Evolutionary conservation across 2,113 vertebrate species (phyloP).

Genomic region (Turnix velox): DNA sequence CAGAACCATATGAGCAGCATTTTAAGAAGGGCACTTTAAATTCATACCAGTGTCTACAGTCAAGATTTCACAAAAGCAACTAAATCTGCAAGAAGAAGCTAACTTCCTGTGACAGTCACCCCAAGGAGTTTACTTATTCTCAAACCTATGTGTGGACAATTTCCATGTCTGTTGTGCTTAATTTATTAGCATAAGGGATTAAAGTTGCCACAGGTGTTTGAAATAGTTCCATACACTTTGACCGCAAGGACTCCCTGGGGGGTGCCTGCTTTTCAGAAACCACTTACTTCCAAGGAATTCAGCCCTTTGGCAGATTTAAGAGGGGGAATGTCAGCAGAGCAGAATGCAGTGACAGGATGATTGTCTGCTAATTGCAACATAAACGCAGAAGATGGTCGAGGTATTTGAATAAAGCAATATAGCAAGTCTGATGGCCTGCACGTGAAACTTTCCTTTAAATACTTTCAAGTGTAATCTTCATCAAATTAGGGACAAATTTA

Average conservation of each 20-base stretch:
- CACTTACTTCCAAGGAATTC: constrained; percentile 58
- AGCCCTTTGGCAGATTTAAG: constrained; percentile 60
- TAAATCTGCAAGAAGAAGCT: not conserved
- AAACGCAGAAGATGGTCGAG: constrained; percentile 18
- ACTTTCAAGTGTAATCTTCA: not conserved
- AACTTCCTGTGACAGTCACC: constrained; percentile 38
- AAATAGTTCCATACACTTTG: constrained; percentile 54
- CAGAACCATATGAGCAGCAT: not conserved
- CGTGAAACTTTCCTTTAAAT: not conserved
- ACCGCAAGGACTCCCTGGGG: constrained; percentile 49
- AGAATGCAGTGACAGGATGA: constrained; percentile 52
- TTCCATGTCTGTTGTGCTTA: constrained; percentile 44
- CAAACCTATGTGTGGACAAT: constrained; percentile 21
- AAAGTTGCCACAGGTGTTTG: constrained; percentile 65
- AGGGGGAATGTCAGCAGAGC: constrained; percentile 48
- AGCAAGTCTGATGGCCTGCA: not conserved
- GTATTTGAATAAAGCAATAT: not conserved
- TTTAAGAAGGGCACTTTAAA: not conserved
- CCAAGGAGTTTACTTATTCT: constrained; percentile 24
- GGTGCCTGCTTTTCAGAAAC: constrained; percentile 52
- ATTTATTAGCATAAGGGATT: constrained; percentile 64
- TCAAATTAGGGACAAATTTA: not conserved
- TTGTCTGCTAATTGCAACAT: constrained; percentile 51
- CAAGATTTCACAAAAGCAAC: not conserved
- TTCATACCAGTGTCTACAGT: not conserved